Conservation (phyloP, 2,797 vertebrate species). For the Emys orbicularis region DNA sequence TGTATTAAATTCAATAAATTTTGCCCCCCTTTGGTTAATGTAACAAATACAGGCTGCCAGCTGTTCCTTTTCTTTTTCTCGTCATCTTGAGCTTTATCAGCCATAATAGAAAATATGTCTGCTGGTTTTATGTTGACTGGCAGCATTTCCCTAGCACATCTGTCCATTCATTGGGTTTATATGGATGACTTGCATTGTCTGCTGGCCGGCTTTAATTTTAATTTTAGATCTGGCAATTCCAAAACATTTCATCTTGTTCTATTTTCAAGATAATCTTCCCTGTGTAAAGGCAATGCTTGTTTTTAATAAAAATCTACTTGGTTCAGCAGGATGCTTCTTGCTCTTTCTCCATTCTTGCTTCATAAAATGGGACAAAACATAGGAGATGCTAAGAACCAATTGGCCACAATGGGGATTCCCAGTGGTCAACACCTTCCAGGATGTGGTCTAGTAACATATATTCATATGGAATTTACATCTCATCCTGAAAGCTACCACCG, state of each 20-base stretch:
- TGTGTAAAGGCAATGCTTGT: not conserved
- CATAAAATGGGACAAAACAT: not conserved
- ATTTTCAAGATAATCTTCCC: not conserved
- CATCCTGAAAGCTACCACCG: not conserved
- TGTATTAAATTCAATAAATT: not conserved
- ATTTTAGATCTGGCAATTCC: not conserved
- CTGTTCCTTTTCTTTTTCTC: not conserved
- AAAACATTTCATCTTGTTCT: not conserved
- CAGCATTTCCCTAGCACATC: not conserved
- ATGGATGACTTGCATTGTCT: not conserved
- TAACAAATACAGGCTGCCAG: not conserved
- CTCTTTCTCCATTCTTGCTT: not conserved
- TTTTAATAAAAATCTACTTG: not conserved
- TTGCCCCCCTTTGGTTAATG: not conserved
- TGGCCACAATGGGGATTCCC: not conserved
- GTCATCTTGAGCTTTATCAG: not conserved
- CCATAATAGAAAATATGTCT: not conserved
- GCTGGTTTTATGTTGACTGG: accelerated
- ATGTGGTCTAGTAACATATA: not conserved
- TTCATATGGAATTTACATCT: not conserved
- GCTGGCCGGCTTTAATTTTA: not conserved
- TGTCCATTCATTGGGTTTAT: not conserved
- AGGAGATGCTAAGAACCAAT: not conserved
- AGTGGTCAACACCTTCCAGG: not conserved
- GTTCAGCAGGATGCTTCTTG: not conserved